Evolutionary conservation across 2,797 vertebrate genomes (phyloP), one percentile per base, ranked within the genome.

Genomic region (Valencia hispanica): DNA sequence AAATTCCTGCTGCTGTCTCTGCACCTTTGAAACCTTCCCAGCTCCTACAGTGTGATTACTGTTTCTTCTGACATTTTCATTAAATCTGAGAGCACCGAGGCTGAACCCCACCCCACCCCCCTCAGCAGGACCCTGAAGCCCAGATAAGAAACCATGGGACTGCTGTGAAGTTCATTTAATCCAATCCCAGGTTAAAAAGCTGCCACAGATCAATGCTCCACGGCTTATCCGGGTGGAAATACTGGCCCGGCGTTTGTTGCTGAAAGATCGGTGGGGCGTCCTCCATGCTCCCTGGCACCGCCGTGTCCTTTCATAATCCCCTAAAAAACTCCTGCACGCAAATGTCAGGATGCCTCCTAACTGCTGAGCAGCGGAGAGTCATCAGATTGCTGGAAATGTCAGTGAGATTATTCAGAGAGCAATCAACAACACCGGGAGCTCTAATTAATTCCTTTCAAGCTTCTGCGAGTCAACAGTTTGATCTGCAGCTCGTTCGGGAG

Each of bases 321-420:
- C 50, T 48, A 41, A 83, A n/a, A 88, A 87, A 74, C 48, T 59
- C 34, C 73, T 72, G 81, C 76, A 34, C 79, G 75, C 55, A 89
- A 91, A 91, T 89, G 87, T 88, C 86, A 89, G 81, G 79, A 84
- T 36, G 22, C 80, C 72, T 78, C 86, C 71, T 48, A 18, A 77
- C 84, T 47, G 74, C 27, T 74, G 83, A 39, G 79, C 70, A 79
- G 81, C 70, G 65, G 77, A 55, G 84, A 88, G 57, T 76, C 80
- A 74, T 80, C 85, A 81, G 79, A 81, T 84, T 9, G 72, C 48
- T 82, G 55, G 15, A 89, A 89, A 91, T 91, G 90, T 84, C 89
- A 89, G 3, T 0, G 20, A 83, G 85, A 89, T 89, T 86, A 89
- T 80, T 87, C 75, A 14, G 63, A 80, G 77, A 78, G 70, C 71